Evolutionary conservation across 2,113 vertebrate species (phyloP), one percentile per base, ranked within the genome.

Genomic region (Ptychochromis oligacanthus): DNA sequence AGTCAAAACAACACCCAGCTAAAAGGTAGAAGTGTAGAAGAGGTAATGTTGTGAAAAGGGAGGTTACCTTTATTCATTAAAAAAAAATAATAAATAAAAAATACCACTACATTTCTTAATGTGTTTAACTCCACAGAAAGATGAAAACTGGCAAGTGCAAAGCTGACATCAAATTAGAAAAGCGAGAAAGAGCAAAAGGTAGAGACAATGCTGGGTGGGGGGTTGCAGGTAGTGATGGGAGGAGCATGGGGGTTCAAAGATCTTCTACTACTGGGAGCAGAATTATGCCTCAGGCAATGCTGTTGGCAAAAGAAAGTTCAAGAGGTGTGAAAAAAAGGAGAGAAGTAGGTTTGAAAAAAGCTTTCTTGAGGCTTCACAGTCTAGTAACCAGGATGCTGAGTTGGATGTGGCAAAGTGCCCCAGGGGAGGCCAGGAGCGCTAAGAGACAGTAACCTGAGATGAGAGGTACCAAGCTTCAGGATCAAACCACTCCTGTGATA

Each of bases 291-390:
- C 40, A 28, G 94, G 94, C 93, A 20, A 77, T 17, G 93, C 94
- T 88, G 28, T 61, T 34, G 87, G 95, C 91, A 89, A 85, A 81
- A 91, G 82, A 93, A 92, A 90, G 93, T 94, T 95, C 92, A 94
- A 95, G 89, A 92, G 86, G 92, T 84, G 83, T 80, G 79, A 72
- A 87, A 85, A 87, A 84, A 91, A 83, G 58, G 52, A 76, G 79
- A 46, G 83, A 14, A 81, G 87, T 57, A 65, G 49, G 82, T 62
- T 82, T 46, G 7, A 52, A 87, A 82, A 49, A 75, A 79, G 20
- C 61, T 87, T 92, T 88, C 79, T 90, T 88, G 54, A 80, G 82
- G 62, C 81, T 93, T 87, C 86, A 86, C 77, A 91, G 82, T 88
- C 64, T 88, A 36, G 86, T 78, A 86, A 77, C 80, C 79, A 78